Percentiles rank a stretch among this genome's conserved stretches.
These are phyloP conservation scores for Callosobruchus maculatus DNA, from an alignment of 2,888 invertebrate species.

Conservation along the genomic window DNA sequence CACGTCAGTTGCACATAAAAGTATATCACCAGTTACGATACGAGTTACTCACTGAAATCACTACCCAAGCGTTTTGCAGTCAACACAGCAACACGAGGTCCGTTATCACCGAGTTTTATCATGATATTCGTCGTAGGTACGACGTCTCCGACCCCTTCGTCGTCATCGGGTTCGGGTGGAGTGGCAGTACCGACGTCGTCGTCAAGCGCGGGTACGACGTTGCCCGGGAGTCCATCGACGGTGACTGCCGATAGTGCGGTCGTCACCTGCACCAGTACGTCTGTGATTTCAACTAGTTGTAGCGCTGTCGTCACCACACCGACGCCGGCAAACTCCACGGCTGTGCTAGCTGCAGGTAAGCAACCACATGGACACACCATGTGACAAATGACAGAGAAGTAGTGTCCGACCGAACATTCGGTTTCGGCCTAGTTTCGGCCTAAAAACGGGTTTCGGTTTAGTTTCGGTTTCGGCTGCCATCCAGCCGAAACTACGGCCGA, in stretches of 20 bases:
- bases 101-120: too few species aligned
- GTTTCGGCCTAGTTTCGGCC: too few species aligned
- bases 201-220: slow-evolving; percentile 21
- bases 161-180: not conserved
- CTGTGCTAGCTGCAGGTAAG: slow-evolving; percentile 13
- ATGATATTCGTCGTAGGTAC: not conserved
- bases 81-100: not conserved
- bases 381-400: too few species aligned
- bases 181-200: slow-evolving; percentile 29
- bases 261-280: slow-evolving; percentile 12
- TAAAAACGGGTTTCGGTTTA: too few species aligned
- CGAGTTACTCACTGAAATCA: not conserved
- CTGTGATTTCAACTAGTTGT: slow-evolving; percentile 26
- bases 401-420: too few species aligned
- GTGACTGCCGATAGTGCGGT: not conserved
- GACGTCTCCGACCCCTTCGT: not conserved
- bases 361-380: too few species aligned
- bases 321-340: slow-evolving; percentile 20
- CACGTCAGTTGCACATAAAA: too few species aligned
- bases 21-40: too few species aligned
- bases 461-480: too few species aligned
- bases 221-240: slow-evolving; percentile 27
- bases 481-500: too few species aligned
- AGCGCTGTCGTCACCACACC: slow-evolving; percentile 38
- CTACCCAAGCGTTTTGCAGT: not conserved